A percentile compares a stretch with the other conserved stretches of the same genome.
phyloP scores from a whole-genome alignment of 2,113 vertebrate species.

The Seriola rivoliana region DNA sequence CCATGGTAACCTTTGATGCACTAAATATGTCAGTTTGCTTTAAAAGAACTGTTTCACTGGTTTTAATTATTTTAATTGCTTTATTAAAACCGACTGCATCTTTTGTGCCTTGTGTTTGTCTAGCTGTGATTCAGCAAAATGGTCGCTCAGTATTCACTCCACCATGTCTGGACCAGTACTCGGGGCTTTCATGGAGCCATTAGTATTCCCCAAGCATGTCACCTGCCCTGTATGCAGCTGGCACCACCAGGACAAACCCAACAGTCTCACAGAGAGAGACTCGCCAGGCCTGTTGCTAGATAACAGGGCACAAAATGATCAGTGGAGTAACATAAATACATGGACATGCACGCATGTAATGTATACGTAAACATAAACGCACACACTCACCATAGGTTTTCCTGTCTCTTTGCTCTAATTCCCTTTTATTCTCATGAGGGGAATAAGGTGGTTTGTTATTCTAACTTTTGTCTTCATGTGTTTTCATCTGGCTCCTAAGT shows the following conservation, averaged over 20 bases:
- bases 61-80: conserved; percentile 4
- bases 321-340: not conserved
- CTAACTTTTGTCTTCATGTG: conserved; percentile 63
- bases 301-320: conserved; percentile 20
- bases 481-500: conserved; percentile 51
- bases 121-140: conserved; percentile 79
- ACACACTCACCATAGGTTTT: conserved; percentile 23
- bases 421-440: conserved; percentile 48
- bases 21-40: conserved; percentile 9
- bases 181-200: conserved; percentile 69
- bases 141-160: conserved; percentile 75
- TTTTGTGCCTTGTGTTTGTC: conserved; percentile 28
- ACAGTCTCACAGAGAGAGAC: conserved; percentile 33
- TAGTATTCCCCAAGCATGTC: conserved; percentile 74
- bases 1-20: conserved; percentile 20
- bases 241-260: conserved; percentile 59
- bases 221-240: conserved; percentile 72
- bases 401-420: conserved; percentile 48
- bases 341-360: not conserved
- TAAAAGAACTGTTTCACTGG: conserved; percentile 4
- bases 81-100: conserved; percentile 18
- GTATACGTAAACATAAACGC: not conserved
- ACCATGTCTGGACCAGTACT: conserved; percentile 45
- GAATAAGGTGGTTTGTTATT: conserved; percentile 64
- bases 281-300: conserved; percentile 21